phyloP scores from a whole-genome alignment of 1,140 invertebrate genomes.

The Geopemphigus sp. region DNA sequence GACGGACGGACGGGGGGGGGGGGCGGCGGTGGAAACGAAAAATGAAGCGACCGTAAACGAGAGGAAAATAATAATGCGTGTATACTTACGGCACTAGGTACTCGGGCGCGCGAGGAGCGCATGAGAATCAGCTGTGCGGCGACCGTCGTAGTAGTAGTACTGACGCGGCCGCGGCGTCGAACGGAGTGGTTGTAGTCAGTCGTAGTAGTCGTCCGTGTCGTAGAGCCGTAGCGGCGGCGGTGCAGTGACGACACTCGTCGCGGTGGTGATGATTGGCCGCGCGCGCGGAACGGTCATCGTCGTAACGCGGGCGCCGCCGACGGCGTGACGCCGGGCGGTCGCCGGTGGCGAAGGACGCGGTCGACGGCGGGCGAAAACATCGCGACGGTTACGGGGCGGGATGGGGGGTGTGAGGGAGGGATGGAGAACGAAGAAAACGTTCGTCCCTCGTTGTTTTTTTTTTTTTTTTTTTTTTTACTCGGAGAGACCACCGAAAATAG shows the following conservation, averaged over 20 bases:
- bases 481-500: no score
- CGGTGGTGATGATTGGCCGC: background rate
- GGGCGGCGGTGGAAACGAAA: no score
- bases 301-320: background rate
- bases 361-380: background rate
- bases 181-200: background rate
- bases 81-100: background rate
- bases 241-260: background rate
- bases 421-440: no score
- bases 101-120: slow-evolving; percentile 24
- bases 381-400: no score
- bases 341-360: background rate
- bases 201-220: no score
- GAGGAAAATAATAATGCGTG: no score
- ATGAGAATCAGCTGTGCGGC: slow-evolving; percentile 45
- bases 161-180: background rate
- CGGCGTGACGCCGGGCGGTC: slow-evolving; percentile 19
- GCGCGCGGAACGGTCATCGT: background rate
- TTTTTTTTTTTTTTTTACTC: no score
- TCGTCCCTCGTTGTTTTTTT: no score
- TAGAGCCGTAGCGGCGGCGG: background rate
- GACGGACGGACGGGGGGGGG: background rate
- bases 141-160: background rate
- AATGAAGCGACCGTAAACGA: no score
- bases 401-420: no score